These are phyloP conservation scores for Ariopsis seemanni DNA, from an alignment of 2,113 vertebrate genomes.

Conservation along the genomic window DNA sequence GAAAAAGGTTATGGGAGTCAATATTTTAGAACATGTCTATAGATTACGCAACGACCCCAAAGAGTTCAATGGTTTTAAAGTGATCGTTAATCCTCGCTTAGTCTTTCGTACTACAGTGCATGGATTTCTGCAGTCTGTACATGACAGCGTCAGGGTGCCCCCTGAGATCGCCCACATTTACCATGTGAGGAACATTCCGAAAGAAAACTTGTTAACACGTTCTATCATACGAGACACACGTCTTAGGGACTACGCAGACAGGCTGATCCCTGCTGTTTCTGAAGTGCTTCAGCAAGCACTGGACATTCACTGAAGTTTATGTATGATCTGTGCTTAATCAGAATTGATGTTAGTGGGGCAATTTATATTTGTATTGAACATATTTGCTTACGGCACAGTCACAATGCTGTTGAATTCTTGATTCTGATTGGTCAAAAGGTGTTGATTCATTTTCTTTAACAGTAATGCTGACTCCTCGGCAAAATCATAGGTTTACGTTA, in stretches of 20 bases:
- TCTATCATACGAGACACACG: conserved; percentile 41
- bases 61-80: conserved; percentile 41
- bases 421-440: background rate
- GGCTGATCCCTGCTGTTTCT: conserved; percentile 41
- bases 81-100: conserved; percentile 62
- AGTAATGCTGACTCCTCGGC: background rate
- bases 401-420: background rate
- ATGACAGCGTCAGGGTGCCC: conserved; percentile 16
- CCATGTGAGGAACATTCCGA: conserved; percentile 48
- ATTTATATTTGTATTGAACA: background rate
- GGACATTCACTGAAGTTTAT: background rate
- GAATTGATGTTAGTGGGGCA: background rate
- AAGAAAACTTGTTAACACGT: fast-evolving
- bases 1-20: conserved; percentile 62
- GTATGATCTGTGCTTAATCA: background rate
- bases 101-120: conserved; percentile 54
- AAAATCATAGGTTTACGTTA: background rate
- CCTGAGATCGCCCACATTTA: conserved; percentile 50
- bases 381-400: background rate
- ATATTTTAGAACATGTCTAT: conserved; percentile 69
- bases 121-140: conserved; percentile 23
- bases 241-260: conserved; percentile 44
- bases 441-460: background rate
- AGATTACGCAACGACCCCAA: conserved; percentile 37
- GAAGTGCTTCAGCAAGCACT: conserved; percentile 40